Base-by-base conservation (phyloP, 2,888 invertebrate species). In the Caenorhabditis sp. region DNA sequence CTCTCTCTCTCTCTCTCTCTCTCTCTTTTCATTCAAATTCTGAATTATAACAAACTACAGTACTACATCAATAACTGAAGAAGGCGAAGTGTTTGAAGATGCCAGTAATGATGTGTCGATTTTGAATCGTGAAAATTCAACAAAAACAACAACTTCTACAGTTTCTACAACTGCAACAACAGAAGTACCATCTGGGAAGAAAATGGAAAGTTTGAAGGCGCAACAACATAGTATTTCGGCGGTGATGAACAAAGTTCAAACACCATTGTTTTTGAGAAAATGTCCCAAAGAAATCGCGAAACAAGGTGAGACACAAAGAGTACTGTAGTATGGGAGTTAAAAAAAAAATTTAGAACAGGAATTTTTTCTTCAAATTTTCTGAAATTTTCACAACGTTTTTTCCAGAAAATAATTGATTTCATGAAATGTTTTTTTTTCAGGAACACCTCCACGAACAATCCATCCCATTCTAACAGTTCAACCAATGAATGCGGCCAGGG, bases 41-140 rank as follows among this genome's bases (percentile, higher is more conserved):
- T 31, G 31, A 31, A 31, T n/a, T n/a, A n/a, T 10, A 31, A 4
- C 31, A 6, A 6, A 6, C 31, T 31, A 31, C 31, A 31, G 43
- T 43, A 43, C 43, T 3, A 43, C 43, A 43, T 17, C 43, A 43
- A 43, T 43, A 5, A 43, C 43, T 6, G 66, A 60, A 10, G 71
- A 64, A 5, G 68, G 65, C 3, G 73, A 73, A n/a, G 36, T 66
- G 26, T 73, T 66, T 55, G 68, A 73, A 50, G 73, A 73, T 59
- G 73, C 73, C 4, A 73, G 73, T 57, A 66, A 57, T 55, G 68
- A 73, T 43, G 62, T 73, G 24, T 69, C 63, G n/a, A 69, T 66
- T 51, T 55, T 69, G 68, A 68, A 17, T 23, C 36, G 21, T 58
- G 26, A 4, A 36, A 26, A 55, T 14, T 37, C 58, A 26, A 5